These are phyloP conservation scores for Pemphredon lugubris DNA, from an alignment of 2,888 invertebrate species.

Conservation along the genomic window DNA sequence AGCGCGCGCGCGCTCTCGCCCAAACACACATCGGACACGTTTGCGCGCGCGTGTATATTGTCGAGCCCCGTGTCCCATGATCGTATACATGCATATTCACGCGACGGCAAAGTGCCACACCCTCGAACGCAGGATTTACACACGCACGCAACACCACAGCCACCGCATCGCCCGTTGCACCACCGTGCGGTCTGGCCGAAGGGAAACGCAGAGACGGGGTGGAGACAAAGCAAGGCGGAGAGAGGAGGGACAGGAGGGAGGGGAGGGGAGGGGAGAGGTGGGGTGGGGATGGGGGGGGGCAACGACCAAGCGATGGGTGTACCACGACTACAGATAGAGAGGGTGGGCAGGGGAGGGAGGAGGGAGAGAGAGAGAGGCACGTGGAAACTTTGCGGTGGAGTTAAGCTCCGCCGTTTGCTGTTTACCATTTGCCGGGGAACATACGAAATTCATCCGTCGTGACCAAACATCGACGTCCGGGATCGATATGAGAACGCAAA, in stretches of 20 bases:
- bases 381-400: slow-evolving; percentile 67
- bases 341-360: slow-evolving; percentile 1
- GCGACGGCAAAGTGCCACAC: slow-evolving; percentile 63
- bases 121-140: slow-evolving; percentile 65
- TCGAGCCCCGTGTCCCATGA: slow-evolving; percentile 18
- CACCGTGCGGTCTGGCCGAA: slow-evolving; percentile 56
- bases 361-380: slow-evolving; percentile 31
- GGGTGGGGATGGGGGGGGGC: not conserved
- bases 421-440: slow-evolving; percentile 66
- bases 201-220: not conserved
- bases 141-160: slow-evolving; percentile 62
- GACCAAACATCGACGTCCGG: slow-evolving; percentile 58
- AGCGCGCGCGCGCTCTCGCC: not conserved
- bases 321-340: too few relatives aligned
- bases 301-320: too few relatives aligned
- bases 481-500: slow-evolving; percentile 56
- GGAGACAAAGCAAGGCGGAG: slow-evolving; percentile 1
- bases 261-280: slow-evolving; percentile 2
- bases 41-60: slow-evolving; percentile 6
- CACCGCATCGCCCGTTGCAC: slow-evolving; percentile 56
- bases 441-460: slow-evolving; percentile 69
- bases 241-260: slow-evolving; percentile 21
- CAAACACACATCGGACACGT: not conserved
- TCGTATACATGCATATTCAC: slow-evolving; percentile 61
- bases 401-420: slow-evolving; percentile 64